Evolutionary conservation across 2,888 invertebrate genomes (phyloP), one percentile per base, ranked within the genome.

Genomic region (Polymixis flavicincta): DNA sequence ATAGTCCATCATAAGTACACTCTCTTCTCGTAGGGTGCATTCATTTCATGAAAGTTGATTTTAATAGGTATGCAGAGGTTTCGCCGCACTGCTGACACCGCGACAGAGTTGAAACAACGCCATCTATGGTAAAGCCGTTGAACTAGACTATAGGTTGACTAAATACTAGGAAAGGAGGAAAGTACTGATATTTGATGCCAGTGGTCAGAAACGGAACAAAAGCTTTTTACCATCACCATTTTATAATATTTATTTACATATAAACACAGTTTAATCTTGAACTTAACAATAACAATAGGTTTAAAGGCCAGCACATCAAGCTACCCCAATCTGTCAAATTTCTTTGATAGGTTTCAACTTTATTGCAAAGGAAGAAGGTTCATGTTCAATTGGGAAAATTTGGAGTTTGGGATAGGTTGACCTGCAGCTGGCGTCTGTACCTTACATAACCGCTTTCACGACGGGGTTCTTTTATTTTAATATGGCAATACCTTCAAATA

Each of bases 71-170:
- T 14, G 11, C 42, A 25, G 11, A 52, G 25, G 14, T 55, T 28
- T 63, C 2, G 22, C 63, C 13, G 55, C 48, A 74, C 17, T 61
- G 52, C 32, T 61, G 61, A 54, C 45, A n/a, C 28, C 45, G 19
- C 13, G 5, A 13, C 11, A 17, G 25, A 66, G 54, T 66, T 5
- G 8, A 19, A 55, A 48, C n/a, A 28, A 17, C 74, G 55, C 64
- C 74, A 64, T 64, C 74, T 74, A 50, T 74, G 25, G 17, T 25
- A 13, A 37, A 48, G 6, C 13, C 9, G 25, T 37, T 37, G n/a
- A 74, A 74, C 72, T 74, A 59, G 37, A 28, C 19, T 45, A 22
- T 22, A 37, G 1, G 14, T 19, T n/a, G 45, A 45, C 22, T 2
- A 22, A 68, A 4, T 28, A 17, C 0, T 22, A 42, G 0, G n/a